Conservation (phyloP, 2,113 vertebrate species). For the Raphicerus campestris region DNA sequence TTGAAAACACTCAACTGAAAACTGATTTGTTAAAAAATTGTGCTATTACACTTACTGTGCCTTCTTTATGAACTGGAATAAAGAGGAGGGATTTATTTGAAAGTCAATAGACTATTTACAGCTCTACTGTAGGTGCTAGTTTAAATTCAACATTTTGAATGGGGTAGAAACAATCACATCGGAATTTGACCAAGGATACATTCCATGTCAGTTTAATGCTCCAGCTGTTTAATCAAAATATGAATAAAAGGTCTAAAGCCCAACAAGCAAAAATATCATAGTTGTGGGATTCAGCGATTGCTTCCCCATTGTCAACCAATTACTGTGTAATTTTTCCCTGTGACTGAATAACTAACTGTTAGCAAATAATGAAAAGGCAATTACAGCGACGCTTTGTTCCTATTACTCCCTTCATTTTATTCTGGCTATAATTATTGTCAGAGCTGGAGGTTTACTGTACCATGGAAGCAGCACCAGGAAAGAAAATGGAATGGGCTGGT, state of each 20-base stretch:
- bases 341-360: constrained; percentile 99
- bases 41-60: constrained; percentile 41
- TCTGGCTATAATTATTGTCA: constrained; percentile 97
- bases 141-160: constrained; percentile 78
- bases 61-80: constrained; percentile 47
- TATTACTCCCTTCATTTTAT: constrained; percentile 98
- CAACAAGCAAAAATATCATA: constrained; percentile 92
- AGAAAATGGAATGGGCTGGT: constrained; percentile 97
- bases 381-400: constrained; percentile 97
- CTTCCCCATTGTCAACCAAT: constrained; percentile 98
- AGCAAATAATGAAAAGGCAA: constrained; percentile 99
- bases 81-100: constrained; percentile 73
- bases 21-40: constrained; percentile 39
- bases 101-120: constrained; percentile 72
- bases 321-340: constrained; percentile 98
- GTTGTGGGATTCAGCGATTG: constrained; percentile 92
- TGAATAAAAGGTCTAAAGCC: constrained; percentile 86
- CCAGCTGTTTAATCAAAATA: constrained; percentile 97
- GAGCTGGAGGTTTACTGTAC: constrained; percentile 98
- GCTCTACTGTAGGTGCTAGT: constrained; percentile 60
- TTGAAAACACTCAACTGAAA: constrained; percentile 51
- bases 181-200: constrained; percentile 80
- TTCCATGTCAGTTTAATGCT: constrained; percentile 93
- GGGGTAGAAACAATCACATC: constrained; percentile 75
- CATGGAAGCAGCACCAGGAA: constrained; percentile 96